phyloP scores from a whole-genome alignment of 2,797 vertebrate species.

The Sebastes kiyomatsui region DNA sequence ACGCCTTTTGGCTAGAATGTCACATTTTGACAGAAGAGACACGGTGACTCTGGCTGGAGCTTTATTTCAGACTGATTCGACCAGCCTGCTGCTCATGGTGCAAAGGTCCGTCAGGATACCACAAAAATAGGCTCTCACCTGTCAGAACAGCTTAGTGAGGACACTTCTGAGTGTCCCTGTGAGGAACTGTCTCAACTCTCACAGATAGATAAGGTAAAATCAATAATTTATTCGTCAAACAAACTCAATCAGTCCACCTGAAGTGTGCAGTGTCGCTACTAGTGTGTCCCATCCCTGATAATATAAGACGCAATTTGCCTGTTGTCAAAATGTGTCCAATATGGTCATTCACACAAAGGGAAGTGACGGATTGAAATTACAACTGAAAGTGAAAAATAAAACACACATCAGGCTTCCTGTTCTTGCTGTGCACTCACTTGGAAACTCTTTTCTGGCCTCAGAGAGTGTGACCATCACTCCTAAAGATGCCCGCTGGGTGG shows the following conservation, averaged over 20 bases:
- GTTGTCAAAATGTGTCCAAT: not conserved
- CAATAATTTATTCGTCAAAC: conserved; percentile 3
- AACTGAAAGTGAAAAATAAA: not conserved
- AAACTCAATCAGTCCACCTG: not conserved
- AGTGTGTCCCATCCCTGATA: not conserved
- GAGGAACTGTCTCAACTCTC: not conserved
- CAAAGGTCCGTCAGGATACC: not conserved
- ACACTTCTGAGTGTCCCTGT: not conserved
- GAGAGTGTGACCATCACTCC: conserved; percentile 86
- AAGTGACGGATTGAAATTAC: not conserved
- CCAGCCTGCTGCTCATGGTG: not conserved
- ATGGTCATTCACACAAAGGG: not conserved
- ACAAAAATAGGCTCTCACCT: conserved; percentile 13
- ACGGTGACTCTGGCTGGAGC: not conserved
- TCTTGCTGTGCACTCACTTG: not conserved
- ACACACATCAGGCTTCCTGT: not conserved
- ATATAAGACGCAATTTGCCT: not conserved
- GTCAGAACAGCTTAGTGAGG: conserved; percentile 16
- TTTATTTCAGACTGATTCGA: conserved; percentile 1
- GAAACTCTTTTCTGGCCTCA: conserved; percentile 47
- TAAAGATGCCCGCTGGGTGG: conserved; percentile 88
- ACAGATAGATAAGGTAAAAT: not conserved
- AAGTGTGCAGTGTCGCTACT: not conserved
- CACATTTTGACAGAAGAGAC: not conserved
- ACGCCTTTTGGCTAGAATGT: not conserved